These are phyloP conservation scores for Choristoneura fumiferana DNA, from an alignment of 1,140 invertebrate genomes.

Conservation along the genomic window DNA sequence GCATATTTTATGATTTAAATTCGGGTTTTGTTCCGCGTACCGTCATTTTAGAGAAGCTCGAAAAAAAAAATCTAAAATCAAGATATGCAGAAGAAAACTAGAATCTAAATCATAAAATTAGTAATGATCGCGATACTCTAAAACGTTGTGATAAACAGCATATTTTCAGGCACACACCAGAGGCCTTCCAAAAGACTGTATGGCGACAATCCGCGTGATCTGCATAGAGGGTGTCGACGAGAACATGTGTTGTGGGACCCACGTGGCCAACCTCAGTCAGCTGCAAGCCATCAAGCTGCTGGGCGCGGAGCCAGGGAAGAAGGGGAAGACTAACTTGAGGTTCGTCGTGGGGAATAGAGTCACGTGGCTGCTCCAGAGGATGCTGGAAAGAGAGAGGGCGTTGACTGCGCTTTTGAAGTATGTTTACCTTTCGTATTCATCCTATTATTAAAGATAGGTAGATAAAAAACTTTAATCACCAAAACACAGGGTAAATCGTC, in stretches of 20 bases:
- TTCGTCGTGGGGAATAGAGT: conserved; percentile 87
- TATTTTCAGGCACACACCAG: conserved; percentile 77
- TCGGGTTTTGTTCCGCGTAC: no score
- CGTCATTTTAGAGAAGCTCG: no score
- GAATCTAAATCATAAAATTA: no score
- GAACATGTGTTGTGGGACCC: conserved; percentile 93
- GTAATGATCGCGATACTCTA: no score
- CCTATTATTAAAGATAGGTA: no score
- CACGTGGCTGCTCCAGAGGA: conserved; percentile 78
- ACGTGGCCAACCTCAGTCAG: conserved; percentile 88
- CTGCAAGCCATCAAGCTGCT: conserved; percentile 89
- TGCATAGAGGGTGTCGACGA: conserved; percentile 85
- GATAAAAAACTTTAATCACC: no score
- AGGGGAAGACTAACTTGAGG: conserved; percentile 83
- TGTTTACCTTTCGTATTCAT: conserved; percentile 28
- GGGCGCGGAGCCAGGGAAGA: conserved; percentile 85
- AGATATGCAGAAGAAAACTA: no score
- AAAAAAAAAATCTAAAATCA: no score
- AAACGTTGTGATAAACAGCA: background rate
- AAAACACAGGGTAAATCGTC: no score
- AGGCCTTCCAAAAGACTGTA: conserved; percentile 87
- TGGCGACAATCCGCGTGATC: conserved; percentile 86
- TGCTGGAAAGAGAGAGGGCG: conserved; percentile 83
- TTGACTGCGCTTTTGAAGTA: conserved; percentile 85
- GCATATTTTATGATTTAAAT: no score